Percentiles rank a stretch among this genome's conserved stretches.
Evolutionary conservation across 2,888 invertebrate genomes (phyloP).

Genomic region (Platycheirus rosarum): DNA sequence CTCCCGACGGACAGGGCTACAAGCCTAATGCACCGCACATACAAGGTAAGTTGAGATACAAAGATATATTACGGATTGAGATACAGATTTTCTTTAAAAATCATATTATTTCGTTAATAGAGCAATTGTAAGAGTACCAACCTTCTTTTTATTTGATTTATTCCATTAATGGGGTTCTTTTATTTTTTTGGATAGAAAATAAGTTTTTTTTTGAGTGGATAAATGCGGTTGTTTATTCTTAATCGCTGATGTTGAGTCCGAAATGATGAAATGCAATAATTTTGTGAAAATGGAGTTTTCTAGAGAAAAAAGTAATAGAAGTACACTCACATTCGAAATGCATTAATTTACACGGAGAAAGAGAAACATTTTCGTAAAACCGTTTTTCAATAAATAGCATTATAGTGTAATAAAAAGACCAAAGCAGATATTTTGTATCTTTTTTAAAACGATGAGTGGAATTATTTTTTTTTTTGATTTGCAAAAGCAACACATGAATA

Average conservation of each 20-base stretch:
- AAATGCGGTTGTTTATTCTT: constrained; percentile 65
- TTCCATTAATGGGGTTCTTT: constrained; percentile 29
- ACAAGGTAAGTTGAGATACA: constrained; percentile 81
- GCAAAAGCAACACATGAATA: too few species aligned
- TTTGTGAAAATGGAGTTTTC: too few species aligned
- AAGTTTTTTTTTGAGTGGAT: constrained; percentile 35
- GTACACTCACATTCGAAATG: too few species aligned
- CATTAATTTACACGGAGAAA: too few species aligned
- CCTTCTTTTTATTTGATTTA: constrained; percentile 65
- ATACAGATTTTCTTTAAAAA: constrained; percentile 27
- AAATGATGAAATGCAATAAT: not conserved
- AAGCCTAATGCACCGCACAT: constrained; percentile 85
- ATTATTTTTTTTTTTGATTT: too few species aligned
- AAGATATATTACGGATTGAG: too few species aligned
- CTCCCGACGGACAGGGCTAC: constrained; percentile 85
- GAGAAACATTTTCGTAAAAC: too few species aligned
- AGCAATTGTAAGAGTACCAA: constrained; percentile 63
- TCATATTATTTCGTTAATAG: constrained; percentile 63
- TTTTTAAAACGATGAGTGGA: too few species aligned
- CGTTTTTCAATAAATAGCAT: too few species aligned
- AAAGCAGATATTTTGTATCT: too few species aligned
- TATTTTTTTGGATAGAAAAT: not conserved
- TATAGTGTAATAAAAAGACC: too few species aligned
- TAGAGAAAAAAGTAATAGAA: too few species aligned
- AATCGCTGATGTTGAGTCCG: constrained; percentile 42